A percentile compares a stretch with the other conserved stretches of the same genome.
Conservation (phyloP, 2,888 invertebrate genomes). For the Watsonalla binaria region DNA sequence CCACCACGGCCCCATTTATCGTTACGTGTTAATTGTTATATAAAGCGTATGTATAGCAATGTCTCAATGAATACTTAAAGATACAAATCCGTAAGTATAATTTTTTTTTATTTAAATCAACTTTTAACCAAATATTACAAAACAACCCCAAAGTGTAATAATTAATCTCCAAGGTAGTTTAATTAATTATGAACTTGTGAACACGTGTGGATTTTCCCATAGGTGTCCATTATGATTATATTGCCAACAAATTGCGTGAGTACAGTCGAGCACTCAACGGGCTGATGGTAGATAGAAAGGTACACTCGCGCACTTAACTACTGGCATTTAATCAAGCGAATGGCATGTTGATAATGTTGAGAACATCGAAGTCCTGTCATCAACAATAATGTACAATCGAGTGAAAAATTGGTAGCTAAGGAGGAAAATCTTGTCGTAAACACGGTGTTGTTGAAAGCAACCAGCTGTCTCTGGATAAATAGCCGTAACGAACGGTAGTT, state of each 20-base stretch:
- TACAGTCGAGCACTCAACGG: slow-evolving; percentile 9
- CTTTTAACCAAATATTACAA: too few relatives aligned
- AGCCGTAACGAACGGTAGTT: not conserved
- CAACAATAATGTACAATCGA: slow-evolving; percentile 15
- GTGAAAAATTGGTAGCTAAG: slow-evolving; percentile 7
- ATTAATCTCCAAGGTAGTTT: not conserved
- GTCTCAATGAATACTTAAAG: too few relatives aligned
- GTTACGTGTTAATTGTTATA: too few relatives aligned
- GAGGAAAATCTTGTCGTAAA: not conserved
- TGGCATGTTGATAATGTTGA: slow-evolving; percentile 12
- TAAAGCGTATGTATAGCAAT: too few relatives aligned
- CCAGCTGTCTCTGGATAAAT: not conserved
- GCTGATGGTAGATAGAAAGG: slow-evolving; percentile 2
- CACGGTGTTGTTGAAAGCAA: not conserved
- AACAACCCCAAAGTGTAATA: not conserved
- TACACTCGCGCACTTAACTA: slow-evolving; percentile 14
- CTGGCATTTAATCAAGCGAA: slow-evolving; percentile 28
- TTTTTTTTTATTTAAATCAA: too few relatives aligned
- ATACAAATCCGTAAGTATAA: too few relatives aligned
- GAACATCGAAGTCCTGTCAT: slow-evolving; percentile 7
- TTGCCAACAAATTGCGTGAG: slow-evolving; percentile 5
- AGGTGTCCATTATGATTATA: not conserved
- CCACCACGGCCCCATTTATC: too few relatives aligned
- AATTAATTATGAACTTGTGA: not conserved
- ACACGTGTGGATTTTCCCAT: not conserved